These are phyloP conservation scores for Petaurus breviceps DNA, from an alignment of 2,113 vertebrate species.

Conservation along the genomic window DNA sequence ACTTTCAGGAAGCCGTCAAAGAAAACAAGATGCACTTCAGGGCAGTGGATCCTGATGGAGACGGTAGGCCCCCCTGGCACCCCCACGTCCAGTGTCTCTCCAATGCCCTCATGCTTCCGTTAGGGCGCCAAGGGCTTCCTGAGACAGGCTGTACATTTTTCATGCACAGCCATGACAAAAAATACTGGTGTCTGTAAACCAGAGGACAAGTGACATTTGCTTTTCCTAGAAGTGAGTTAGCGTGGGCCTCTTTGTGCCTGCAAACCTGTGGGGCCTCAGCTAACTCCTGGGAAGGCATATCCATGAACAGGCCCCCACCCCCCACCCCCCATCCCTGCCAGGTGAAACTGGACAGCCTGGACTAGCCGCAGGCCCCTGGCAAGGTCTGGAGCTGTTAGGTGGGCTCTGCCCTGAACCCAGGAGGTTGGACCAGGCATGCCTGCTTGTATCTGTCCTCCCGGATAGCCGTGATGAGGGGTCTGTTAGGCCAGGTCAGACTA, in stretches of 20 bases:
- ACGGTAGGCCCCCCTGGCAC: constrained; percentile 87
- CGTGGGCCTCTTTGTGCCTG: background rate
- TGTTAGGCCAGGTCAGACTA: background rate
- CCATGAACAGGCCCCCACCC: background rate
- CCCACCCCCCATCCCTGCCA: background rate
- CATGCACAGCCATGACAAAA: background rate
- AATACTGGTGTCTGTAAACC: background rate
- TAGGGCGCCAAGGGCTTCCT: background rate
- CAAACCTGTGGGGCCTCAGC: background rate
- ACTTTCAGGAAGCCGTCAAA: constrained; percentile 92
- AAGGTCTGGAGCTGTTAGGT: background rate
- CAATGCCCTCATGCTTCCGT: background rate
- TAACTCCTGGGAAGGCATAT: background rate
- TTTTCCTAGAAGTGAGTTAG: background rate
- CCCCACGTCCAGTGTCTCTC: background rate
- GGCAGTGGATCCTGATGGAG: constrained; percentile 93
- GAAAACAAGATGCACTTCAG: constrained; percentile 95
- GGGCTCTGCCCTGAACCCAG: background rate
- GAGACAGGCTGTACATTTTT: background rate
- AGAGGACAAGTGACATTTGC: background rate
- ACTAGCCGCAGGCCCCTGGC: background rate
- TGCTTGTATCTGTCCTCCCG: background rate
- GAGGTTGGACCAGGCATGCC: background rate
- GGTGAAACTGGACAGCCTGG: too few species aligned
- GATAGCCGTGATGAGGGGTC: background rate